These are phyloP conservation scores for Vandiemenella viatica DNA, from an alignment of 2,888 invertebrate genomes.

Conservation along the genomic window DNA sequence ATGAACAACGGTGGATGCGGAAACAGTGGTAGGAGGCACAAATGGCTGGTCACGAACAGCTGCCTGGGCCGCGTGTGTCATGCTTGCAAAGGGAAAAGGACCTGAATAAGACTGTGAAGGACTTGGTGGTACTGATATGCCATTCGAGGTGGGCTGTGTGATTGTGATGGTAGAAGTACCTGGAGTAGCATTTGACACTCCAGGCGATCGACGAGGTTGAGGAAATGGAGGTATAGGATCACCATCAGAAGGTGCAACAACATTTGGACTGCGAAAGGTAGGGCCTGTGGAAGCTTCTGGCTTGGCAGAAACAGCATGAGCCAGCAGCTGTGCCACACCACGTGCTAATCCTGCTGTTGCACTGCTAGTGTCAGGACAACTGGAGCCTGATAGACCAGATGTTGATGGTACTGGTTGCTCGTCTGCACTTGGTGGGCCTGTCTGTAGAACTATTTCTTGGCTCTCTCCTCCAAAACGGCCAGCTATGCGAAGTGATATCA, in stretches of 20 bases:
- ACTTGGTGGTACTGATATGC: conserved; percentile 15
- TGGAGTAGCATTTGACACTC: background rate
- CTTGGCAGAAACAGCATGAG: conserved; percentile 15
- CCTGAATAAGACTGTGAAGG: conserved; percentile 29
- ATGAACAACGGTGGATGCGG: conserved; percentile 7
- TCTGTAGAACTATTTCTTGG: conserved; percentile 53
- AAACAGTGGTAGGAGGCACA: background rate
- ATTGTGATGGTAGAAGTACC: background rate
- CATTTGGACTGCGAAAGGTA: conserved; percentile 49
- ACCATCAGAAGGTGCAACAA: conserved; percentile 72
- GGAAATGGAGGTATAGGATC: conserved; percentile 38
- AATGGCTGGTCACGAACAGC: conserved; percentile 42
- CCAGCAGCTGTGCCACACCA: conserved; percentile 8
- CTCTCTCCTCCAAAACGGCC: conserved; percentile 48
- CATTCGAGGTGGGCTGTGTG: background rate
- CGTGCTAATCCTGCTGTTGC: conserved; percentile 6
- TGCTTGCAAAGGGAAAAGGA: conserved; percentile 76
- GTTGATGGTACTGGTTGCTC: conserved; percentile 5
- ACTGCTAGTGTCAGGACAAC: conserved; percentile 11
- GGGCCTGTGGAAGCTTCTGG: conserved; percentile 13
- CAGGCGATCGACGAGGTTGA: conserved; percentile 18
- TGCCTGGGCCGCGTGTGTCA: conserved; percentile 73
- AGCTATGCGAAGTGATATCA: conserved; percentile 51
- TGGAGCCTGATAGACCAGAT: conserved; percentile 1
- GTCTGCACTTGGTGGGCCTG: conserved; percentile 25